Conservation (phyloP, 2,113 vertebrate species). For the Brachirus orientalis region DNA sequence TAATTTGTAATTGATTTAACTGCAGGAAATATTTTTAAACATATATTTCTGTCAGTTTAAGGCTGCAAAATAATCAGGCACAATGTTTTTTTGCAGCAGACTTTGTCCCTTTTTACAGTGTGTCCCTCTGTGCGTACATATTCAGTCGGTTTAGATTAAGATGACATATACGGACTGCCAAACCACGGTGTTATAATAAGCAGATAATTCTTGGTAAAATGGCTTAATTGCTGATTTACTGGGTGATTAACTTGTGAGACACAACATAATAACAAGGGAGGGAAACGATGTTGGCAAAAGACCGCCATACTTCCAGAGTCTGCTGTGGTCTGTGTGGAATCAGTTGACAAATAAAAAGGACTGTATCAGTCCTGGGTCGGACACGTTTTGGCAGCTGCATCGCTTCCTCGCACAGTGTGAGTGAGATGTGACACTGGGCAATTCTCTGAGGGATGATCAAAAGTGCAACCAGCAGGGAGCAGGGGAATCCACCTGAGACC, state of each 20-base stretch:
- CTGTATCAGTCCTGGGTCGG: no score
- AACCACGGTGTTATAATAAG: constrained; percentile 36
- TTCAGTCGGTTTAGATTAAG: constrained; percentile 33
- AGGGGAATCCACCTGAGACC: constrained; percentile 13
- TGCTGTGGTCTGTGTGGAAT: constrained; percentile 16
- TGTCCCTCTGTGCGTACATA: constrained; percentile 26
- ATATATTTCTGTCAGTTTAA: not conserved
- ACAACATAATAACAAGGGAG: constrained; percentile 23
- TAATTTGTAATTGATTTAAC: constrained; percentile 3
- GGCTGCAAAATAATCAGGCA: no score
- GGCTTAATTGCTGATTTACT: constrained; percentile 62
- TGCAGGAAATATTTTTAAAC: constrained; percentile 17
- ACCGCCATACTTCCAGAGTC: not conserved
- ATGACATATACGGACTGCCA: constrained; percentile 37
- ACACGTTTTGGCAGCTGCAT: constrained; percentile 39
- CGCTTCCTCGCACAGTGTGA: constrained; percentile 55
- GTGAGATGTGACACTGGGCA: constrained; percentile 28
- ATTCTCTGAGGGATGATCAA: constrained; percentile 13
- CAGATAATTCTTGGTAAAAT: constrained; percentile 50
- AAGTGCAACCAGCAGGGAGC: constrained; percentile 34
- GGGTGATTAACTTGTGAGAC: constrained; percentile 57
- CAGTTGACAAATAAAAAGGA: constrained; percentile 33
- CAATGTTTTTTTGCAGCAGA: no score
- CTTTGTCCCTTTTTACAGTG: no score
- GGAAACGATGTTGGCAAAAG: constrained; percentile 31